Evolutionary conservation across 2,888 invertebrate species (phyloP).

Genomic region (Sarcophaga subvicina): DNA sequence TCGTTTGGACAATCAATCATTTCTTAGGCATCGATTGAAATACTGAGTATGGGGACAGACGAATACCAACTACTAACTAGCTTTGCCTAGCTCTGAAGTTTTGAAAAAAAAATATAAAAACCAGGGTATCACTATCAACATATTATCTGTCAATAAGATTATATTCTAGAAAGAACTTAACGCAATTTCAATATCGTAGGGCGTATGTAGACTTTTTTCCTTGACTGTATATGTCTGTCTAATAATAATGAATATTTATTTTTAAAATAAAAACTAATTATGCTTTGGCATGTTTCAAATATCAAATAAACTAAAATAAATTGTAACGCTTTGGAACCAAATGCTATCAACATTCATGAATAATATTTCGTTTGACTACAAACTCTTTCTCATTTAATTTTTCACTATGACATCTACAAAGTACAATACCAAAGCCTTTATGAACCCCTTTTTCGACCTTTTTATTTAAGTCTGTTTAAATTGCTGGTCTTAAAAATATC

Average conservation of each 20-base stretch:
- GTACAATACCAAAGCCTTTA: neutral
- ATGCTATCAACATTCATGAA: neutral
- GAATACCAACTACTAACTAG: too few species aligned
- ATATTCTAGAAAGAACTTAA: too few species aligned
- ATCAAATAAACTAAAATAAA: neutral
- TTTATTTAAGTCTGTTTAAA: neutral
- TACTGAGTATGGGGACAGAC: too few species aligned
- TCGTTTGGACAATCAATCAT: too few species aligned
- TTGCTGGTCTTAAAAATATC: conserved; percentile 1
- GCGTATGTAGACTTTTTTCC: too few species aligned
- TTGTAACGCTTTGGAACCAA: neutral
- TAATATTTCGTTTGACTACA: neutral
- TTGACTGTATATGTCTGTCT: neutral
- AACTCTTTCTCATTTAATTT: neutral
- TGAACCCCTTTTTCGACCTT: neutral
- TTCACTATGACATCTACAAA: neutral
- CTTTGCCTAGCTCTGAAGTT: too few species aligned
- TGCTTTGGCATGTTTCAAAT: neutral
- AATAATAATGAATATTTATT: neutral
- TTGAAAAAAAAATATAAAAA: too few species aligned
- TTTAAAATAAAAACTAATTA: neutral
- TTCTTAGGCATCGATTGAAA: too few species aligned
- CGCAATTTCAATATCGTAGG: too few species aligned
- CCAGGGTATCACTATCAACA: too few species aligned
- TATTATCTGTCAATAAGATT: too few species aligned